Evolutionary conservation across 2,113 vertebrate genomes (phyloP).

Genomic region (Ceratotherium simum): DNA sequence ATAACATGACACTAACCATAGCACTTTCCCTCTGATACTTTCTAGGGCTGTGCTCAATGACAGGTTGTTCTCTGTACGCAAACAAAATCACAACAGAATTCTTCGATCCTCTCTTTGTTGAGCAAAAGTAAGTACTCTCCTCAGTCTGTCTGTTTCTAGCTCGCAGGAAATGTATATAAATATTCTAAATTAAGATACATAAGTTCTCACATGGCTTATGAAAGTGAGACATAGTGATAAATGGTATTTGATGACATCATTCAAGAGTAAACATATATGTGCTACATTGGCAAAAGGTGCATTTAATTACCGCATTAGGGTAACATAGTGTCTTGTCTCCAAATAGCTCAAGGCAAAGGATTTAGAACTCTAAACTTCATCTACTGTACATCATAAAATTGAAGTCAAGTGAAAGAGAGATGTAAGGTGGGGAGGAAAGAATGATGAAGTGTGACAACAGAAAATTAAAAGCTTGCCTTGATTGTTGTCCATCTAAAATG

Average conservation of each 20-base stretch:
- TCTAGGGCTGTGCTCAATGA: conserved; percentile 94
- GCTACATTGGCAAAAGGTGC: background rate
- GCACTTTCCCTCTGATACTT: conserved; percentile 68
- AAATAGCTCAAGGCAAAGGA: background rate
- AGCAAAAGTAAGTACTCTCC: conserved; percentile 93
- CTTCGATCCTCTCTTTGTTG: conserved; percentile 92
- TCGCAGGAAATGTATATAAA: background rate
- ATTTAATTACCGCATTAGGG: background rate
- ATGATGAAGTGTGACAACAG: background rate
- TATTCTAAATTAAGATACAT: background rate
- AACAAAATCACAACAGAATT: conserved; percentile 93
- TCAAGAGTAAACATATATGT: background rate
- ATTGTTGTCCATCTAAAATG: background rate
- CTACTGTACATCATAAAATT: background rate
- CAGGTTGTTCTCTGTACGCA: conserved; percentile 95
- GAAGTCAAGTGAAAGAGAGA: background rate
- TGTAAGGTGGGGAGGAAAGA: background rate
- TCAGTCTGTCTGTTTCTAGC: conserved; percentile 59
- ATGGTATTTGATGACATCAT: background rate
- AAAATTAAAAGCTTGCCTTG: background rate
- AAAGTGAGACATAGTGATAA: background rate
- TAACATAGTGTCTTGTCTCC: background rate
- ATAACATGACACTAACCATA: conserved; percentile 55
- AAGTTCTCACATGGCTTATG: background rate
- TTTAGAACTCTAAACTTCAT: background rate